Conservation (phyloP, 2,888 invertebrate genomes). For the Aproaerema taeniolella region DNA sequence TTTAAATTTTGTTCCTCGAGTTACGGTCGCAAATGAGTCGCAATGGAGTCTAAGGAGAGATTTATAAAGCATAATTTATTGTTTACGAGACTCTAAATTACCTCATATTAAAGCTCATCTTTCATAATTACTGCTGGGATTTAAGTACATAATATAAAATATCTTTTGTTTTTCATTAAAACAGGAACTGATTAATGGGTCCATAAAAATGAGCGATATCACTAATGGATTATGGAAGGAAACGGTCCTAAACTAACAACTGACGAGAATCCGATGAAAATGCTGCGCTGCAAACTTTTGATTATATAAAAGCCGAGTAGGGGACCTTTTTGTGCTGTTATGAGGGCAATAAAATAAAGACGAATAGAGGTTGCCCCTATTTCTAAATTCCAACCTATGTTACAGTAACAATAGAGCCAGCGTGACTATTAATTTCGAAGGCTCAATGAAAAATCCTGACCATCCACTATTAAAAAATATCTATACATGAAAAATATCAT, state of each 20-base stretch:
- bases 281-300: slow-evolving; percentile 1
- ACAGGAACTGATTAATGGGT: slow-evolving; percentile 11
- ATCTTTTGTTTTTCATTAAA: slow-evolving; percentile 31
- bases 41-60: slow-evolving; percentile 30
- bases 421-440: too few species aligned
- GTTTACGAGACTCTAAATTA: slow-evolving; percentile 40
- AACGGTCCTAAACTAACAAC: slow-evolving; percentile 10
- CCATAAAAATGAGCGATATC: slow-evolving; percentile 13
- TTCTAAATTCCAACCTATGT: background rate
- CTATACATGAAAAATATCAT: too few species aligned
- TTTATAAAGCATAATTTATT: slow-evolving; percentile 44
- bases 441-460: too few species aligned
- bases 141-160: slow-evolving; percentile 21
- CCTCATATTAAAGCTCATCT: slow-evolving; percentile 39
- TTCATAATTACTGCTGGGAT: slow-evolving; percentile 35
- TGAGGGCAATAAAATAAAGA: slow-evolving; percentile 7
- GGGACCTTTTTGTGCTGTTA: slow-evolving; percentile 6
- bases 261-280: slow-evolving; percentile 5
- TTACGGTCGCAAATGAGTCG: slow-evolving; percentile 45
- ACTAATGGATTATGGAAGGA: slow-evolving; percentile 5
- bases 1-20: slow-evolving; percentile 37
- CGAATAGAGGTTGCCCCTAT: background rate
- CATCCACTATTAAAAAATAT: too few species aligned
- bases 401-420: too few species aligned
- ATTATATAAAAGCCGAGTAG: slow-evolving; percentile 1